These are phyloP conservation scores for Charaxes varanes DNA, from an alignment of 1,140 invertebrate species.

Conservation along the genomic window DNA sequence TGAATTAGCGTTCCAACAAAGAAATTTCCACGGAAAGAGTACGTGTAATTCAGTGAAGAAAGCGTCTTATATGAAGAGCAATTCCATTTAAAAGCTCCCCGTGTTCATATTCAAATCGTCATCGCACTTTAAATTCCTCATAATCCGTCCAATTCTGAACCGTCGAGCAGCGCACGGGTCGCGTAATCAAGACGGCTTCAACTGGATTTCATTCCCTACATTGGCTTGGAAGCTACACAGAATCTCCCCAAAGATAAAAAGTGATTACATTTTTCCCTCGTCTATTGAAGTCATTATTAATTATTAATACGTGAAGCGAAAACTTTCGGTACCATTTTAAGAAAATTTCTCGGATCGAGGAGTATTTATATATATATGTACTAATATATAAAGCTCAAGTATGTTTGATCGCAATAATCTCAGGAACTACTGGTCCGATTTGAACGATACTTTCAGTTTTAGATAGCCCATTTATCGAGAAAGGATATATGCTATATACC, in stretches of 20 bases:
- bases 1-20: conserved; percentile 8
- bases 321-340: too few species aligned
- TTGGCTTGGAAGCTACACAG: conserved; percentile 32
- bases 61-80: conserved; percentile 5
- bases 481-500: too few species aligned
- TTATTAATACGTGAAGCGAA: too few species aligned
- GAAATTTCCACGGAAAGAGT: conserved; percentile 2
- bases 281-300: conserved; percentile 5
- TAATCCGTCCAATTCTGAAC: conserved; percentile 70
- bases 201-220: conserved; percentile 56
- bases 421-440: too few species aligned
- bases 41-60: conserved; percentile 30
- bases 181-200: conserved; percentile 68
- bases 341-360: too few species aligned
- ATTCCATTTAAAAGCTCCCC: conserved; percentile 34
- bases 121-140: conserved; percentile 69
- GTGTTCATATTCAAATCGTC: conserved; percentile 69
- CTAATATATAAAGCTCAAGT: too few species aligned
- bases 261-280: conserved; percentile 26
- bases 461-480: too few species aligned
- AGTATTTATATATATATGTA: too few species aligned
- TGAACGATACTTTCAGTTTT: too few species aligned
- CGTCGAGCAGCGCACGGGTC: conserved; percentile 53
- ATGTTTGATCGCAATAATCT: too few species aligned
- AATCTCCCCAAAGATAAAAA: conserved; percentile 39